phyloP scores from a whole-genome alignment of 1,140 invertebrate genomes.

The Macrostomum lignano region DNA sequence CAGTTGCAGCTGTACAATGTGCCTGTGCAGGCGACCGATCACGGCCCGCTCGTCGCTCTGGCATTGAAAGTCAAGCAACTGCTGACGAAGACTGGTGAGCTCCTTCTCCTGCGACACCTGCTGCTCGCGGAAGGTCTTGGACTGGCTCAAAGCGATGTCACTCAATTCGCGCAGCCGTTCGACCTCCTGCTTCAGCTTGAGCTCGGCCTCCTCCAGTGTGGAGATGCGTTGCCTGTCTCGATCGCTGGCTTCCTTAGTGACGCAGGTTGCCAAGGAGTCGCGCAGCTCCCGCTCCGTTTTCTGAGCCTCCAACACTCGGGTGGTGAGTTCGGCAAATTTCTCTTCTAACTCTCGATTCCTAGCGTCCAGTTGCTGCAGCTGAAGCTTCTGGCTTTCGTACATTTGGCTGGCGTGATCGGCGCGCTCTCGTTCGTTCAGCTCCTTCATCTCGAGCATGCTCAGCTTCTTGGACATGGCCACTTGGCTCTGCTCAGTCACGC shows the following conservation, averaged over 20 bases:
- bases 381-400: slow-evolving; percentile 23
- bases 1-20: slow-evolving; percentile 27
- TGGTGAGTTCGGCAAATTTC: slow-evolving; percentile 22
- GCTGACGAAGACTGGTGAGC: slow-evolving; percentile 18
- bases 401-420: slow-evolving; percentile 25
- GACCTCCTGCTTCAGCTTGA: slow-evolving; percentile 17
- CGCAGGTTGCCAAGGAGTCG: slow-evolving; percentile 25
- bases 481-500: too few relatives aligned
- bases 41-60: slow-evolving; percentile 28
- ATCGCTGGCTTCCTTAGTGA: slow-evolving; percentile 21
- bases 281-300: slow-evolving; percentile 21
- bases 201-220: slow-evolving; percentile 14
- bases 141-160: slow-evolving; percentile 23
- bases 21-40: slow-evolving; percentile 27
- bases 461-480: slow-evolving; percentile 22
- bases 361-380: slow-evolving; percentile 16
- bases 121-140: slow-evolving; percentile 15
- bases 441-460: slow-evolving; percentile 26
- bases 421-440: slow-evolving; percentile 25
- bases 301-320: slow-evolving; percentile 17
- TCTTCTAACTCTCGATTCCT: slow-evolving; percentile 24
- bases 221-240: slow-evolving; percentile 19
- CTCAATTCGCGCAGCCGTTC: slow-evolving; percentile 23
- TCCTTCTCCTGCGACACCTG: slow-evolving; percentile 24
- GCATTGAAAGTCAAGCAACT: slow-evolving; percentile 23